phyloP scores from a whole-genome alignment of 2,797 vertebrate species.

The Malacoraja senta region DNA sequence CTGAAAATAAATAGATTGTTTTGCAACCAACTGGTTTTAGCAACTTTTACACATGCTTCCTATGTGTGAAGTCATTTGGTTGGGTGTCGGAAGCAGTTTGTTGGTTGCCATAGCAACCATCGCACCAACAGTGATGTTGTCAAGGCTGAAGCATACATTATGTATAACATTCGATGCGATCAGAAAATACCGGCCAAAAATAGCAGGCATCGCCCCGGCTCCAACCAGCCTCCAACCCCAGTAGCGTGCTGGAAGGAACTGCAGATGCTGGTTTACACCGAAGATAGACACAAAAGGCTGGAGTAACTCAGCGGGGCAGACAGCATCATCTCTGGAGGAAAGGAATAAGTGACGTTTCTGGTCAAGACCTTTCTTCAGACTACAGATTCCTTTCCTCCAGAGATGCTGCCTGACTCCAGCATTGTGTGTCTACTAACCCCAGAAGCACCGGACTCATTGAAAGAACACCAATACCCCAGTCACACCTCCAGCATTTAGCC shows the following conservation, averaged over 20 bases:
- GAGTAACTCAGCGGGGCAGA: too few relatives aligned
- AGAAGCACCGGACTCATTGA: not conserved
- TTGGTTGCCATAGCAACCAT: not conserved
- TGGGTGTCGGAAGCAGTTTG: not conserved
- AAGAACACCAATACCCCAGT: not conserved
- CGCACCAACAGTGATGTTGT: not conserved
- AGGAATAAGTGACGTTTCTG: too few relatives aligned
- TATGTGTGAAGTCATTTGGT: too few relatives aligned
- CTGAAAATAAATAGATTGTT: not conserved
- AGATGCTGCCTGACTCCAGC: too few relatives aligned
- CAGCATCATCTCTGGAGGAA: too few relatives aligned
- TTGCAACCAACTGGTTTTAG: not conserved
- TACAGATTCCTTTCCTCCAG: too few relatives aligned
- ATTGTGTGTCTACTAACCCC: not conserved
- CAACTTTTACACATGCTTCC: not conserved
- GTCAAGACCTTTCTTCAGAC: too few relatives aligned
- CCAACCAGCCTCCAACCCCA: not conserved
- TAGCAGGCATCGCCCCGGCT: not conserved
- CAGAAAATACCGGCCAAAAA: not conserved
- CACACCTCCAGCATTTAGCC: not conserved
- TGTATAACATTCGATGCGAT: not conserved
- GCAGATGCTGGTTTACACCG: too few relatives aligned
- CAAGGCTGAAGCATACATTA: not conserved
- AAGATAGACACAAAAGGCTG: too few relatives aligned
- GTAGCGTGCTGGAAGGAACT: too few relatives aligned